These are phyloP conservation scores for Stramonita haemastoma DNA, from an alignment of 2,888 invertebrate species.

Conservation along the genomic window DNA sequence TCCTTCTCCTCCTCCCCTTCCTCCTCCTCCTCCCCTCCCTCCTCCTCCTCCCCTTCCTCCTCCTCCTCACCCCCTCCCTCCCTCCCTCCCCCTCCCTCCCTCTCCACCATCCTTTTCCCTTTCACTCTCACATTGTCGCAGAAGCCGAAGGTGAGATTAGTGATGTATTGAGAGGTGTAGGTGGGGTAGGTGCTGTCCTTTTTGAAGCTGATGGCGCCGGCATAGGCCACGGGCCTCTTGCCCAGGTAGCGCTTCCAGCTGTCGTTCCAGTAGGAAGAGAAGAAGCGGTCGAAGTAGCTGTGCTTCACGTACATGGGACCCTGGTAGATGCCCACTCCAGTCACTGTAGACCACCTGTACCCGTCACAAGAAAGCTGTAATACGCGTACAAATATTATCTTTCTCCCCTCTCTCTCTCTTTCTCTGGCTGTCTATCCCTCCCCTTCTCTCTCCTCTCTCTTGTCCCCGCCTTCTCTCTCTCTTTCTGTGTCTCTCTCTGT, in stretches of 20 bases:
- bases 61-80: neutral
- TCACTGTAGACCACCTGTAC: neutral
- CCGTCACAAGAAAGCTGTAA: neutral
- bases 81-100: neutral
- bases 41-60: too few relatives aligned
- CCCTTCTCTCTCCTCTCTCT: too few relatives aligned
- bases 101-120: neutral
- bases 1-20: neutral
- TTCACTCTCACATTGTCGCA: conserved; percentile 28
- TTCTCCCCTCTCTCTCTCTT: neutral
- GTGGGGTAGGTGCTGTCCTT: conserved; percentile 29
- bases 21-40: neutral
- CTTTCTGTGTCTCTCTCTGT: neutral
- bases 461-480: too few relatives aligned
- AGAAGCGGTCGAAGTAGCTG: conserved; percentile 31
- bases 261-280: conserved; percentile 14
- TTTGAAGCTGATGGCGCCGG: conserved; percentile 34
- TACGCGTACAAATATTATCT: neutral
- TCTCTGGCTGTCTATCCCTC: too few relatives aligned
- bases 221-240: neutral
- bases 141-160: conserved; percentile 41
- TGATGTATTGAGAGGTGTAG: conserved; percentile 7
- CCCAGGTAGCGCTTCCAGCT: neutral
- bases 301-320: conserved; percentile 32
- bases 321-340: conserved; percentile 35